Evolutionary conservation across 2,888 invertebrate genomes (phyloP).

Genomic region (Halictus quadricinctus): DNA sequence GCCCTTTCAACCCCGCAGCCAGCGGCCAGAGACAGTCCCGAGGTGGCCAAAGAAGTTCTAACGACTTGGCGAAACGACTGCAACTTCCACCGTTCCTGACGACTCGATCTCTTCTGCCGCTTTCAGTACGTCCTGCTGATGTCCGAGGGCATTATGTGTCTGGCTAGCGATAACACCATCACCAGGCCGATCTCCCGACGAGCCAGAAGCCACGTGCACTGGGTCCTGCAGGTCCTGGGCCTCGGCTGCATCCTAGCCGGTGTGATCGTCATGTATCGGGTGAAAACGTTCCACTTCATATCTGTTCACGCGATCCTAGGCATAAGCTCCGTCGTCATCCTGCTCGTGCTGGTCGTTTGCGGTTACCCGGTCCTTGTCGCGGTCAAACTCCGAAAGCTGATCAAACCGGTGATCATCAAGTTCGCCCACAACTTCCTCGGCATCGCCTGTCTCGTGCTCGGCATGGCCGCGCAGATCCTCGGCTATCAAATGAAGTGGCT

Average conservation of each 20-base stretch:
- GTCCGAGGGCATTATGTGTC: constrained; percentile 75
- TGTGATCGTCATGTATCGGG: constrained; percentile 81
- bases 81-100: constrained; percentile 42
- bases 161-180: constrained; percentile 72
- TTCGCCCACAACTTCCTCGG: constrained; percentile 84
- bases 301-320: constrained; percentile 74
- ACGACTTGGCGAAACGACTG: constrained; percentile 52
- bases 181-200: constrained; percentile 69
- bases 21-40: constrained; percentile 14
- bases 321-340: constrained; percentile 83
- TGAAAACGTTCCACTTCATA: constrained; percentile 76
- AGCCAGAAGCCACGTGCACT: constrained; percentile 81
- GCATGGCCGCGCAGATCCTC: constrained; percentile 81
- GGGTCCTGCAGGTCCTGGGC: constrained; percentile 84
- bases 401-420: constrained; percentile 83
- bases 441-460: constrained; percentile 83
- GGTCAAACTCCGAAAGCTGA: constrained; percentile 82
- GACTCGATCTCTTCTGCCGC: constrained; percentile 46
- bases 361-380: constrained; percentile 84
- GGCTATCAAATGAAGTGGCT: constrained; percentile 72
- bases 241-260: constrained; percentile 84
- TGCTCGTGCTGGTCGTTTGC: constrained; percentile 82
- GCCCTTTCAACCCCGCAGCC: background rate
- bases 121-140: constrained; percentile 78
- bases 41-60: constrained; percentile 61